Evolutionary conservation across 2,888 invertebrate species (phyloP).

Genomic region (Netelia fuscicornis): DNA sequence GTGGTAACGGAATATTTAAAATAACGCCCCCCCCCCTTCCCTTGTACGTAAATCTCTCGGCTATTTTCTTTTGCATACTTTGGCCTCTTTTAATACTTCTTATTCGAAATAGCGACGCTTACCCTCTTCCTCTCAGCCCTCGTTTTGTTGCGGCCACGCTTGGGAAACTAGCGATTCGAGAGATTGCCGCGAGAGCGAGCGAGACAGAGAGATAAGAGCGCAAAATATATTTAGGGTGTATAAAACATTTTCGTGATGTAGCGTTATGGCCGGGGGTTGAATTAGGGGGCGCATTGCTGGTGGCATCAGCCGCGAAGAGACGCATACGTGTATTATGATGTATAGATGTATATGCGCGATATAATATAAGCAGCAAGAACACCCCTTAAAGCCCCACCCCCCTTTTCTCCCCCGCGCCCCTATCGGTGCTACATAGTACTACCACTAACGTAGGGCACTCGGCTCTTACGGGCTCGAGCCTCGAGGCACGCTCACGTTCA

Average conservation of each 20-base stretch:
- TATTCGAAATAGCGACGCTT: not conserved
- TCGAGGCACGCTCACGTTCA: constrained; percentile 62
- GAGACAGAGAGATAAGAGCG: constrained; percentile 42
- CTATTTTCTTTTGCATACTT: not conserved
- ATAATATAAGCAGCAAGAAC: constrained; percentile 23
- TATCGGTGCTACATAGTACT: not conserved
- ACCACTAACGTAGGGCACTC: constrained; percentile 1
- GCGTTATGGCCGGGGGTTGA: constrained; percentile 59
- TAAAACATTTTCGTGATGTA: constrained; percentile 67
- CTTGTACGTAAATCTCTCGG: not conserved
- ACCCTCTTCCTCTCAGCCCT: not conserved
- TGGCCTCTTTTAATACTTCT: constrained; percentile 2
- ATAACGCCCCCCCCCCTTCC: not conserved
- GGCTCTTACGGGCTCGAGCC: constrained; percentile 58
- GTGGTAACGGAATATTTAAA: not conserved
- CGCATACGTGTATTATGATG: not conserved
- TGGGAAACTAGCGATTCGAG: not conserved
- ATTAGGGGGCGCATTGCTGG: constrained; percentile 55
- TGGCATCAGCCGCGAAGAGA: constrained; percentile 36
- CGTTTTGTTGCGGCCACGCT: not conserved
- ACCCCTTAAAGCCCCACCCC: not conserved
- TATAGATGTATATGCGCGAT: not conserved
- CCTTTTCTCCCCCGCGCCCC: not conserved
- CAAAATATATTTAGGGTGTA: constrained; percentile 61
- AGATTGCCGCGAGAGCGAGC: not conserved